phyloP scores from a whole-genome alignment of 1,140 invertebrate genomes.

The Nasonia longicornis region DNA sequence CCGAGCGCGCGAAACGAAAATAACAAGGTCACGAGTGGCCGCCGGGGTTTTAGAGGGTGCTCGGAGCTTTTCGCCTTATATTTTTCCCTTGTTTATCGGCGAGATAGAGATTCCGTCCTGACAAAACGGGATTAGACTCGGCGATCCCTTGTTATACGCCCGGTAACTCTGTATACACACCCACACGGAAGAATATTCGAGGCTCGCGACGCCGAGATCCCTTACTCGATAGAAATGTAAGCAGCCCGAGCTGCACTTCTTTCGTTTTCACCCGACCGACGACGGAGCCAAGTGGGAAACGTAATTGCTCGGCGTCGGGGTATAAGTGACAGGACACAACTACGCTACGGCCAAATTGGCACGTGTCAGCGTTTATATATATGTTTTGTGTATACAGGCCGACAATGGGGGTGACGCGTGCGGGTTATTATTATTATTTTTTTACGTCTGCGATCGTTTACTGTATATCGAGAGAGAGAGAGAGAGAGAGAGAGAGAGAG shows the following conservation, averaged over 20 bases:
- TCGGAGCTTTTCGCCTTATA: not conserved
- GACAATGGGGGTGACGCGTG: not conserved
- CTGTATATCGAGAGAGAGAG: not conserved
- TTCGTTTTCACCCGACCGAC: not conserved
- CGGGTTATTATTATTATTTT: too few species aligned
- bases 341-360: not conserved
- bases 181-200: not conserved
- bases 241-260: not conserved
- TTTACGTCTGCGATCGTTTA: too few species aligned
- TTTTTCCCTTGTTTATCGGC: slow-evolving; percentile 35
- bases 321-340: not conserved
- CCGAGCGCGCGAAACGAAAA: not conserved
- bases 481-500: too few species aligned
- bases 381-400: too few species aligned
- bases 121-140: not conserved
- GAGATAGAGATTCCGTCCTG: not conserved
- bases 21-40: slow-evolving; percentile 26
- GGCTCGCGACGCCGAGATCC: not conserved
- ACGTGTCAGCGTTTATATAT: not conserved
- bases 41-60: not conserved
- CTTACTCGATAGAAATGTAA: slow-evolving; percentile 3
- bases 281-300: not conserved
- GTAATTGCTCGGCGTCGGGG: slow-evolving; percentile 8
- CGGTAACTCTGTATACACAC: slow-evolving; percentile 10
- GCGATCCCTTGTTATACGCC: slow-evolving; percentile 11